Base-by-base conservation (phyloP, 2,113 vertebrate genomes). In the Xyliphius kryptos region DNA sequence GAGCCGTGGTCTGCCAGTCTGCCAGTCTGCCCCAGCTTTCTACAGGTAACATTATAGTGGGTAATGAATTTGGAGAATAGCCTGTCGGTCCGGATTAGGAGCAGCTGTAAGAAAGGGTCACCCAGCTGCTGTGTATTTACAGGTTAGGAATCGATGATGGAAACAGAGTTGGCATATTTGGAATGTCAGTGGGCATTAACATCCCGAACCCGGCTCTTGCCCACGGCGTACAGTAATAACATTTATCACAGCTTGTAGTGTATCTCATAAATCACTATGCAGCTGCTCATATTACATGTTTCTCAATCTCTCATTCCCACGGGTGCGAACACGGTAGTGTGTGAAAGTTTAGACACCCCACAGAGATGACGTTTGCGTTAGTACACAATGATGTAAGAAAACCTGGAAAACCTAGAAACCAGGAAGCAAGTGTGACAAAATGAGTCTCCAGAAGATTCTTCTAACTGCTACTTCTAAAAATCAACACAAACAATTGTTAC, bases 1-100 rank as follows among this genome's bases (percentile, higher is more conserved):
- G 15, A 50, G 46, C 46, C 1, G 16, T 13, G 32, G 44, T 16
- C n/a, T 21, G 9, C 50, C 38, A 21, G 9, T 54, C 38, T 44
- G 19, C 49, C 38, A 5, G n/a, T n/a, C n/a, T n/a, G n/a, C n/a
- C n/a, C n/a, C 5, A 50, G 20, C 50, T 63, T 57, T 44, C 11
- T 52, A 22, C 57, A 61, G 63, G 44, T 50, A 52, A 61, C 48
- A 59, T 46, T 20, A 58, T 43, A 61, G 44, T 10, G n/a, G 43
- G 60, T 66, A 66, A 73, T 62, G 54, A 62, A 69, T 56, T 46
- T 54, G 56, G 56, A n/a, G 56, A 65, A 72, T 68, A 67, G 65
- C 70, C 55, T 68, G 70, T 72, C 65, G 59, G 19, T 48, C 50
- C 21, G 43, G 49, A 72, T 72, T 56, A 64, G 50, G 50, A 44